These are phyloP conservation scores for Brachypteracias leptosomus DNA, from an alignment of 2,113 vertebrate species.

Conservation along the genomic window DNA sequence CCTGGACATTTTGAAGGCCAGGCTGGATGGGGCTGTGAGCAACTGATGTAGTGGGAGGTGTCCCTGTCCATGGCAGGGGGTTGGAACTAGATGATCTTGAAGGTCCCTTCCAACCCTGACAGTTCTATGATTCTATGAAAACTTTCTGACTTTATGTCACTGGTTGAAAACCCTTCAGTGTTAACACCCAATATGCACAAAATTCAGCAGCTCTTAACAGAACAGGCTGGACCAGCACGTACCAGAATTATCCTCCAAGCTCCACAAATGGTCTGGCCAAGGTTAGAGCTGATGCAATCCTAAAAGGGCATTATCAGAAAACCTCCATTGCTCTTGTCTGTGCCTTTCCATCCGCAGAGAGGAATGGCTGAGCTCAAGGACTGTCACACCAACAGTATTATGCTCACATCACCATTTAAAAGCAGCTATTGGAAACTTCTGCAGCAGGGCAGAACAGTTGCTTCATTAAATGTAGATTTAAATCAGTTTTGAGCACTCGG, in stretches of 20 bases:
- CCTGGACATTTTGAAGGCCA: too few relatives aligned
- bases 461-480: neutral
- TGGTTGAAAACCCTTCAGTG: neutral
- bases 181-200: neutral
- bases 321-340: neutral
- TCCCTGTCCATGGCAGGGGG: too few relatives aligned
- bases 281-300: neutral
- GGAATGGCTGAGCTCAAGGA: neutral
- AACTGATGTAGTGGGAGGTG: too few relatives aligned
- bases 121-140: too few relatives aligned
- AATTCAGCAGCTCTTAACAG: neutral
- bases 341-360: neutral
- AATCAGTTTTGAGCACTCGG: neutral
- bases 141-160: neutral
- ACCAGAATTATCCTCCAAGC: neutral
- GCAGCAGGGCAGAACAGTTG: neutral
- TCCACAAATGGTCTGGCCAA: neutral
- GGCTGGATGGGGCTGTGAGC: too few relatives aligned
- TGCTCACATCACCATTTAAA: neutral
- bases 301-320: neutral
- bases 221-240: neutral
- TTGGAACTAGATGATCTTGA: too few relatives aligned
- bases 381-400: neutral
- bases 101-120: too few relatives aligned
- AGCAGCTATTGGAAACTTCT: neutral